Base-by-base conservation (phyloP, 2,888 invertebrate species). In the Synanthedon vespiformis region DNA sequence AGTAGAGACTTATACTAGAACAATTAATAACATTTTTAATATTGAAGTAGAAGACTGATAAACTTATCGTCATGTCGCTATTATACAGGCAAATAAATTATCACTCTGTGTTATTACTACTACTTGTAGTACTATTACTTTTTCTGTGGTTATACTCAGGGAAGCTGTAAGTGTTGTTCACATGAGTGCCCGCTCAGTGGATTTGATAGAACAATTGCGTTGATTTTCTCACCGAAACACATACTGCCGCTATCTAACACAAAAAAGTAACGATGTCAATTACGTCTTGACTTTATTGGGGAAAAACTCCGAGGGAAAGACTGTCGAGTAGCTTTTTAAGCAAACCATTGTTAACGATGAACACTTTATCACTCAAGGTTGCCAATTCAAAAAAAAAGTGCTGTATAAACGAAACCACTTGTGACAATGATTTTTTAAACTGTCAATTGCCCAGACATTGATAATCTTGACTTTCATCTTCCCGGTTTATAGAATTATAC, bases 161-260 rank as follows among this genome's bases (percentile, higher is more conserved):
- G 53, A 56, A 61, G 64, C 72, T 76, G 76, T 72, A 72, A 68
- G 72, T 62, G 61, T 55, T 58, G 69, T 80, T 79, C 79, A 72
- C 56, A 44, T 44, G n/a, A 59, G 62, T 60, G 56, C 51, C 51
- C 53, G 53, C 56, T 8, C 8, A 50, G 54, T 65, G 65, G 61
- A 65, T 74, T 77, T 73, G 74, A 74, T 67, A 67, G 72, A 78
- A 79, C 80, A 80, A 82, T 82, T 71, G 74, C 68, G 61, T 65
- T 58, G 65, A 70, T 75, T 72, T 81, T 83, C 80, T 72, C 79
- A 77, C 68, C 16, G 16, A 50, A 16, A 48, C 48, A 16, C 12
- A 16, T 18, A 44, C n/a, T 14, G 44, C 44, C 14, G 44, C 44
- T 44, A 44, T 44, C 8, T 44, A 48, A 14, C 18, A 16, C 22